Evolutionary conservation across 1,140 invertebrate species (phyloP), one percentile per base, ranked within the genome.

Genomic region (Bradysia coprophila): DNA sequence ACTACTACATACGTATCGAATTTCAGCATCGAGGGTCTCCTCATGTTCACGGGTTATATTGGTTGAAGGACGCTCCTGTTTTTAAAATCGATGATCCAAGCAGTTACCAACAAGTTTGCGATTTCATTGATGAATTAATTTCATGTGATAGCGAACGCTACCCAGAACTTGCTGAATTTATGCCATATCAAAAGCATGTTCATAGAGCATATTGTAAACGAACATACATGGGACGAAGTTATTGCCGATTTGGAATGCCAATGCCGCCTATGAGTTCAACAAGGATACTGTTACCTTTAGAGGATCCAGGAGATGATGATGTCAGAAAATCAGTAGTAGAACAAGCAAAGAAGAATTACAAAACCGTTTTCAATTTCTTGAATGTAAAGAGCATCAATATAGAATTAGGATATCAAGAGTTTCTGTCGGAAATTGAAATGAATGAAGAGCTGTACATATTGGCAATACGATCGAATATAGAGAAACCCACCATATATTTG

Each of bases 1-100:
- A 56, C 45, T 46, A 37, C 38, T 53, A 51, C 43, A 54, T 49
- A 43, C 47, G 55, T 38, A 57, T 65, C 36, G 59, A 65, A 44
- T 65, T 61, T 48, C 61, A 66, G 45, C 57, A 64, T 42, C 52
- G 61, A 21, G 63, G 64, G 5, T 58, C 50, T 39, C 62, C 64
- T 15, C 63, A 66, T 50, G 37, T 61, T 11, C 62, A 66, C 42
- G 51, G 59, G 34, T 43, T 67, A 3, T 23, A 59, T n/a, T 66
- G 63, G 60, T 43, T 62, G 2, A 45, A 60, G 47, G 47, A 56
- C 51, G 45, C 51, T 22, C 62, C 61, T 36, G 21, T 24, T 32
- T 54, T 55, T 43, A 49, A 59, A 41, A n/a, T 39, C 10, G 4
- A 20, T 3, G 50, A 54, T 37, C 20, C 37, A 13, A 49, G 52